Evolutionary conservation across 1,140 invertebrate species (phyloP), one percentile per base, ranked within the genome.

Genomic region (Dendrolimus kikuchii): DNA sequence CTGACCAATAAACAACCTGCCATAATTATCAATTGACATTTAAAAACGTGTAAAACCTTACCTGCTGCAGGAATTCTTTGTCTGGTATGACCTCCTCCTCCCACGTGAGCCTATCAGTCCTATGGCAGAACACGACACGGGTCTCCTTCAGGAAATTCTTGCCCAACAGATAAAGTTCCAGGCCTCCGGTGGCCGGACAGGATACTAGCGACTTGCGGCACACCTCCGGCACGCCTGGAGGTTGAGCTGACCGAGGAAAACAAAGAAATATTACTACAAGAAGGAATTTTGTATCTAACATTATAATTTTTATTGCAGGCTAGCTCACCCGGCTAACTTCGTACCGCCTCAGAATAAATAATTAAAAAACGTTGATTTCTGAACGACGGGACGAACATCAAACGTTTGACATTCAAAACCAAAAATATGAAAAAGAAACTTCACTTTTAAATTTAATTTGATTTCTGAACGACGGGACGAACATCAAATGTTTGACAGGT

Each of bases 111-210:
- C 68, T 76, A 81, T 73, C 90, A 74, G 65, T 92, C 68, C 66
- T 85, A 88, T 71, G 95, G 86, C 82, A 94, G 92, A 99, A 98
- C 43, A 96, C 89, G 6, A 99, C 93, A 51, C 92, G 91, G 2
- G 96, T 97, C 82, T 98, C 96, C 87, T 98, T 98, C 7, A 97
- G 89, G 77, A 99, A 99, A 86, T 99, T 99, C 85, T 99, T 98
- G 6, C 98, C 97, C 50, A 99, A 92, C 46, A 99, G 94, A 77
- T 98, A 98, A 8, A 99, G 84, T 74, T 98, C 97, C n/a, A 92
- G 77, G 1, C 95, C 95, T 5, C 97, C 97, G 45, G 90, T 90
- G 0, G 93, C 93, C 6, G 92, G 91, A 70, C 93, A 95, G 10
- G 93, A 92, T 10, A 91, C 91, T 5, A 97, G 76, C 0, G 96